Evolutionary conservation across 1,140 invertebrate species (phyloP).

Genomic region (Leptestheria dahalacensis): DNA sequence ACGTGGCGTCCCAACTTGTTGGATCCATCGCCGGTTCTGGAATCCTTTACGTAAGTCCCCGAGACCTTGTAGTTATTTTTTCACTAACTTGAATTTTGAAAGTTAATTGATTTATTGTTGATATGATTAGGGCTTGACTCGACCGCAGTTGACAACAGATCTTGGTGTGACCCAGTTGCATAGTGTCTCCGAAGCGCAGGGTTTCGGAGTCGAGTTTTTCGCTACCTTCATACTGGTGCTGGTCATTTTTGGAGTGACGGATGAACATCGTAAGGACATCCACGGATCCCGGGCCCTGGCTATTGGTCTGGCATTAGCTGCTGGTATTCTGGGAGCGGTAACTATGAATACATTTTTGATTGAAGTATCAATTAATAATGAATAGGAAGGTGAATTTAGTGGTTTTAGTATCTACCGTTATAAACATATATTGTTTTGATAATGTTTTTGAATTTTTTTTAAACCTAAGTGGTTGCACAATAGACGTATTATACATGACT

Average conservation of each 20-base stretch:
- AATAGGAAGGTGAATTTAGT: too few species aligned
- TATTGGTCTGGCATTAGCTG: constrained; percentile 70
- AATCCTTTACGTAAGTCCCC: constrained; percentile 42
- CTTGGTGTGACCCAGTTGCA: constrained; percentile 41
- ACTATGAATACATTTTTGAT: constrained; percentile 17
- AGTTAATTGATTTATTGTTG: constrained; percentile 10
- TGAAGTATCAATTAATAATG: not conserved
- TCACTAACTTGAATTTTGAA: not conserved
- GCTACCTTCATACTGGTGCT: constrained; percentile 77
- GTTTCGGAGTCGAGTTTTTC: constrained; percentile 62
- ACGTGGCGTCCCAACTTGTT: constrained; percentile 57
- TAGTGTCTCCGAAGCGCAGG: constrained; percentile 45
- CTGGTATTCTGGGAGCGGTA: constrained; percentile 69
- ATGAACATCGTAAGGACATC: constrained; percentile 57
- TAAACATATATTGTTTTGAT: too few species aligned
- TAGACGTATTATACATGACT: too few species aligned
- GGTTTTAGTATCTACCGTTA: too few species aligned
- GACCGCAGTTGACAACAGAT: constrained; percentile 30
- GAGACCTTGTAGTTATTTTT: not conserved
- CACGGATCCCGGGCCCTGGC: constrained; percentile 73
- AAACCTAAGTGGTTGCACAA: too few species aligned
- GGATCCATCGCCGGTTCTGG: constrained; percentile 62
- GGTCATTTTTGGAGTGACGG: constrained; percentile 72
- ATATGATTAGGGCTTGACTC: constrained; percentile 29
- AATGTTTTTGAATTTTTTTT: too few species aligned